These are phyloP conservation scores for Scleropages formosus DNA, from an alignment of 2,797 vertebrate genomes.

Conservation along the genomic window DNA sequence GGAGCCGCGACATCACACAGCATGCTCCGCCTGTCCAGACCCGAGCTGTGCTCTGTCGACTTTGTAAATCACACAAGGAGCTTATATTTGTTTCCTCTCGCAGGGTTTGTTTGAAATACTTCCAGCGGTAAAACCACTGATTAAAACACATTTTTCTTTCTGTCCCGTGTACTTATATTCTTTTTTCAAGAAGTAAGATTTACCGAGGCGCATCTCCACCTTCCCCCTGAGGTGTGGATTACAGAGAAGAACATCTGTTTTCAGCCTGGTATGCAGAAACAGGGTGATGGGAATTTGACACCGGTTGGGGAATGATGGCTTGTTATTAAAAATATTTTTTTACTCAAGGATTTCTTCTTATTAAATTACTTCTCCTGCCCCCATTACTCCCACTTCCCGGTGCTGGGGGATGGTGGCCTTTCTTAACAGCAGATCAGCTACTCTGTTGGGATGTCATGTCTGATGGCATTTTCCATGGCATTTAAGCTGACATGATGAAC, in stretches of 20 bases:
- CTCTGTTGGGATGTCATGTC: too few species aligned
- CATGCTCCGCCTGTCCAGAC: neutral
- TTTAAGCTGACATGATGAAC: too few species aligned
- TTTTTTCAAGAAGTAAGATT: conserved; percentile 2
- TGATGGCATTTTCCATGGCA: too few species aligned
- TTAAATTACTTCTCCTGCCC: neutral
- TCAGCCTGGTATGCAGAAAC: neutral
- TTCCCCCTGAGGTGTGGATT: conserved; percentile 11
- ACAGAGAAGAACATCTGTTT: conserved; percentile 4
- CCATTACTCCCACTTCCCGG: neutral
- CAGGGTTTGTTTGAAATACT: neutral
- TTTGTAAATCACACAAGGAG: neutral
- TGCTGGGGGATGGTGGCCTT: neutral
- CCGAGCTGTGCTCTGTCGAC: neutral
- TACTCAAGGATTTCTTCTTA: too few species aligned
- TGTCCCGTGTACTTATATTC: neutral
- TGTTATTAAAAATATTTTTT: neutral
- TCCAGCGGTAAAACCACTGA: conserved; percentile 4
- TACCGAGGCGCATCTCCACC: neutral
- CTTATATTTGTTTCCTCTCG: neutral
- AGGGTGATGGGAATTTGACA: neutral
- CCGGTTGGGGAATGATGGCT: neutral
- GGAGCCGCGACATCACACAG: neutral
- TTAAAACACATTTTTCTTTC: conserved; percentile 8
- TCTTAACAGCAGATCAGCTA: too few species aligned